Conservation (phyloP, 2,797 vertebrate species). For the Argentina silus region DNA sequence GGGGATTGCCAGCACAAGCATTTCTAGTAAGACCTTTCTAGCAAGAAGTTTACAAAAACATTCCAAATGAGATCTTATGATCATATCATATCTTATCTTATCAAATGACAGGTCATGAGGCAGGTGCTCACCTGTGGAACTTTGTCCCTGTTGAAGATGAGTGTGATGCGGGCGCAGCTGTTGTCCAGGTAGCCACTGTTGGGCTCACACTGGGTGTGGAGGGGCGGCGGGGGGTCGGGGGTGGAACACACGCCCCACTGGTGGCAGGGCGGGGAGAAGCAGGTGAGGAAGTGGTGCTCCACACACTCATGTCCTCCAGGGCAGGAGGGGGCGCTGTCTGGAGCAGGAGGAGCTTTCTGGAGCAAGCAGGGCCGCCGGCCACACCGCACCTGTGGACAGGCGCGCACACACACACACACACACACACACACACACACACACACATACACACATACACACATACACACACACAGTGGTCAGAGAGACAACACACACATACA, state of each 20-base stretch:
- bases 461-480: no score
- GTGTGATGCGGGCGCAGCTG: constrained; percentile 89
- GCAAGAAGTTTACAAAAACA: background rate
- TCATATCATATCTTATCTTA: background rate
- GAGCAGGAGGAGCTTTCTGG: constrained; percentile 38
- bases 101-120: no score
- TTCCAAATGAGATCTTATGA: background rate
- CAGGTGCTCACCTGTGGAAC: constrained; percentile 84
- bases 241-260: constrained; percentile 88
- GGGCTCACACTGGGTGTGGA: constrained; percentile 83
- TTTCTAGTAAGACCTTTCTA: background rate
- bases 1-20: constrained; percentile 25
- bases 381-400: constrained; percentile 84
- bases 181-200: constrained; percentile 85
- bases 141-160: constrained; percentile 87
- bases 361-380: constrained; percentile 87
- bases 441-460: constrained; percentile 8
- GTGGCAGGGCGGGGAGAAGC: constrained; percentile 87
- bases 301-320: constrained; percentile 83
- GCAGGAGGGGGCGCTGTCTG: constrained; percentile 70
- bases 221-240: constrained; percentile 66
- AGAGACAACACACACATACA: background rate
- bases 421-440: background rate
- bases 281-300: constrained; percentile 82
- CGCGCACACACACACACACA: constrained; percentile 1